Evolutionary conservation across 2,797 vertebrate genomes (phyloP).

Genomic region (Enteromius unitaeniatus): DNA sequence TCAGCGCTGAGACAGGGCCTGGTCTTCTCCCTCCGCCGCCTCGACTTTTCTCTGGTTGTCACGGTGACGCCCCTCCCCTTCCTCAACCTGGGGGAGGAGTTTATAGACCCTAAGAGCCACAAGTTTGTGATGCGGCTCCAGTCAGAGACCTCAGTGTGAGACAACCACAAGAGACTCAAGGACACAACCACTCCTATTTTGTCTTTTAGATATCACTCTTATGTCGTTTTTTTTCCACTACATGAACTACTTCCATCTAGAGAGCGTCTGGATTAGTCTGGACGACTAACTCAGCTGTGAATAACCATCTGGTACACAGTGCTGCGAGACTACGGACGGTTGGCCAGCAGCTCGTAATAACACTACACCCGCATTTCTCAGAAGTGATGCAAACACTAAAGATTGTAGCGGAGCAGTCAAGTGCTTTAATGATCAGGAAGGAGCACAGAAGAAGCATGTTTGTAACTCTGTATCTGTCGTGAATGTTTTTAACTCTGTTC

Average conservation of each 20-base stretch:
- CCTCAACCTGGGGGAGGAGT: conserved; percentile 93
- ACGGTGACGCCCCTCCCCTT: conserved; percentile 89
- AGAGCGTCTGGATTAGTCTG: conserved; percentile 3
- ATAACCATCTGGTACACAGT: neutral
- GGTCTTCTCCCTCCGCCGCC: conserved; percentile 88
- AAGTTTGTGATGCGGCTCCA: conserved; percentile 97
- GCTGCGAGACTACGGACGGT: neutral
- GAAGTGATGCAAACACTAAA: conserved; percentile 2
- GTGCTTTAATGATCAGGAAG: neutral
- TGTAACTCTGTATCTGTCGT: conserved; percentile 1
- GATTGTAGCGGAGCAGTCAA: conserved; percentile 3
- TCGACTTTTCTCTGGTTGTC: conserved; percentile 93
- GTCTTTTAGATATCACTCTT: conserved; percentile 26
- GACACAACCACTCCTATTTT: conserved; percentile 56
- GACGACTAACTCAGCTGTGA: conserved; percentile 25
- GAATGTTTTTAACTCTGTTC: neutral
- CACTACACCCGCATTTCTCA: neutral
- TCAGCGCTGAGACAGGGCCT: conserved; percentile 86
- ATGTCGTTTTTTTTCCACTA: neutral
- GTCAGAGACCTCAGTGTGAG: conserved; percentile 94
- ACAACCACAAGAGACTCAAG: neutral
- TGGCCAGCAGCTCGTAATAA: neutral
- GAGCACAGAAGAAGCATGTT: conserved; percentile 4
- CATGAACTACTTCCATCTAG: conserved; percentile 26
- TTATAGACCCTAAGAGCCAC: conserved; percentile 96